Conservation (phyloP, 1,140 invertebrate genomes). For the Melitaea cinxia region DNA sequence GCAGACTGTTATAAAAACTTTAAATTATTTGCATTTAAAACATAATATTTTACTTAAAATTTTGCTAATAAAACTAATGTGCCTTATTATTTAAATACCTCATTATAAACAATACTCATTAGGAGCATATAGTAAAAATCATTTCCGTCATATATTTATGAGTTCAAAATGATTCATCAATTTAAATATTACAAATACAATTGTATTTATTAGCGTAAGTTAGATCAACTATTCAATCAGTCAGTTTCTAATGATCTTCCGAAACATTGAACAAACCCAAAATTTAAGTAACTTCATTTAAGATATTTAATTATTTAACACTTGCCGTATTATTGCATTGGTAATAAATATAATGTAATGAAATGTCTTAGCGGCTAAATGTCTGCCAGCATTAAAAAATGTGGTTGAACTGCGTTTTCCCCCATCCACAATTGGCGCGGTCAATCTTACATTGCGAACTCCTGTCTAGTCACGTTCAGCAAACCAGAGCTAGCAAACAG, state of each 20-base stretch:
- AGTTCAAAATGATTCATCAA: slow-evolving; percentile 17
- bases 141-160: background rate
- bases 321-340: background rate
- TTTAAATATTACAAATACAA: slow-evolving; percentile 19
- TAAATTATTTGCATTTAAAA: background rate
- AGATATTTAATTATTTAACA: background rate
- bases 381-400: slow-evolving; percentile 8
- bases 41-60: background rate
- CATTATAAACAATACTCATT: slow-evolving; percentile 1
- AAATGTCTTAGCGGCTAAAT: slow-evolving; percentile 6
- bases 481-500: slow-evolving; percentile 74
- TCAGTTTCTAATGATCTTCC: background rate
- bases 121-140: background rate
- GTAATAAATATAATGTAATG: too few species aligned
- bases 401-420: slow-evolving; percentile 18
- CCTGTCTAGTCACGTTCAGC: slow-evolving; percentile 77
- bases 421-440: slow-evolving; percentile 51
- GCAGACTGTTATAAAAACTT: background rate
- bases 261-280: background rate
- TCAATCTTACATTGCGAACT: slow-evolving; percentile 53
- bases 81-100: too few species aligned
- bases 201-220: background rate
- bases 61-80: background rate
- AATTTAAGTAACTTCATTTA: background rate
- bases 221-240: background rate